Percentiles rank a stretch among this genome's conserved stretches.
phyloP scores from a whole-genome alignment of 2,888 invertebrate genomes.

The Coelopa pilipes region DNA sequence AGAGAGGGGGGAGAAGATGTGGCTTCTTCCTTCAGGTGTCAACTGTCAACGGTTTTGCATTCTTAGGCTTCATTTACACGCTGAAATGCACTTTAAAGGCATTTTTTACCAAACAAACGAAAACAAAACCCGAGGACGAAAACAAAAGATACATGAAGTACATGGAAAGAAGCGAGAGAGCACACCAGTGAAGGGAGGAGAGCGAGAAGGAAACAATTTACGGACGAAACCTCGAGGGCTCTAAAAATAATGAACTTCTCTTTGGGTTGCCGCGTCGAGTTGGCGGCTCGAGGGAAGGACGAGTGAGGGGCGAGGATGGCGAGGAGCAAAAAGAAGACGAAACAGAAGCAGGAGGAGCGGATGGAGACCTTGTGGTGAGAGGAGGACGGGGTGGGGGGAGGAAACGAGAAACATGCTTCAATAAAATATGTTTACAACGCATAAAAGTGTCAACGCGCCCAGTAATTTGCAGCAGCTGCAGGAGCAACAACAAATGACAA shows the following conservation, averaged over 20 bases:
- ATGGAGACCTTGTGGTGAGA: neutral
- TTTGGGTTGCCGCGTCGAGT: constrained; percentile 6
- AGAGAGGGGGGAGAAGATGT: neutral
- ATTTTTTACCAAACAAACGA: neutral
- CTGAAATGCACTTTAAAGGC: constrained; percentile 23
- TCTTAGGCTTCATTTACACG: constrained; percentile 31
- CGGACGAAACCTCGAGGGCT: neutral
- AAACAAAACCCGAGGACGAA: neutral
- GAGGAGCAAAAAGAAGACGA: neutral
- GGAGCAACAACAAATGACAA: constrained; percentile 8
- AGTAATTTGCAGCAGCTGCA: constrained; percentile 27
- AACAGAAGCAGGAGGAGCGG: neutral
- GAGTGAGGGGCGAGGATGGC: neutral
- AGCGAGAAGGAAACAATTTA: no score
- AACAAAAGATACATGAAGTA: neutral
- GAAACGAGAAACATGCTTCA: constrained; percentile 4
- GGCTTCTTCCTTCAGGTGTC: constrained; percentile 25
- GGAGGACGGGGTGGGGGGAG: neutral
- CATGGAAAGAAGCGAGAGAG: neutral
- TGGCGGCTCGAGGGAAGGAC: no score
- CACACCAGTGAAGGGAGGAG: no score
- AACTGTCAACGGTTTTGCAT: constrained; percentile 27
- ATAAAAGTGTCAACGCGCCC: constrained; percentile 33
- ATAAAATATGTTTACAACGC: constrained; percentile 33
- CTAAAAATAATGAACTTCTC: constrained; percentile 20